These are phyloP conservation scores for Lytechinus variegatus DNA, from an alignment of 35 echinoderm and acorn worm species.

Conservation along the genomic window DNA sequence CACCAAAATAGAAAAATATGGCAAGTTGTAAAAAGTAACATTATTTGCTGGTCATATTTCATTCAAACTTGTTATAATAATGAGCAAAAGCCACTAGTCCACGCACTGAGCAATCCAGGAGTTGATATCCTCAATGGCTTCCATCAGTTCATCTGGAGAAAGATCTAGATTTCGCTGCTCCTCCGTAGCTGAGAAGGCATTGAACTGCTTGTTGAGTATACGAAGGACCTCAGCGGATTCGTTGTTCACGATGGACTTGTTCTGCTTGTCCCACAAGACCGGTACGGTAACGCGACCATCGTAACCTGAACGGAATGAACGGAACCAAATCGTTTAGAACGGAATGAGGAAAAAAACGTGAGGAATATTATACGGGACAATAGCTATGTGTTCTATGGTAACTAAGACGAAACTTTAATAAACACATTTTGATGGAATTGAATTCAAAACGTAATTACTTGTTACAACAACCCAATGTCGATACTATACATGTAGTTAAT, in stretches of 20 bases:
- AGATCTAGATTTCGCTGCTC: constrained; percentile 78
- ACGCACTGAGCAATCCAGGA: constrained; percentile 80
- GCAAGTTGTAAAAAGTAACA: no score
- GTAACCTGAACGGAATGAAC: constrained; percentile 43
- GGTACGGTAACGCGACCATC: constrained; percentile 70
- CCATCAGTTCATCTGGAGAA: constrained; percentile 68
- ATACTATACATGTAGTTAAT: no score
- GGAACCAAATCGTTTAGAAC: not conserved
- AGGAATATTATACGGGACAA: not conserved
- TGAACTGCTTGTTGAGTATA: constrained; percentile 83
- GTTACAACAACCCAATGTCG: no score
- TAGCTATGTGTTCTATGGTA: not conserved
- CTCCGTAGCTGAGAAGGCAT: constrained; percentile 71
- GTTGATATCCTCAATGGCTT: constrained; percentile 79
- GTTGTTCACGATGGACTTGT: constrained; percentile 85
- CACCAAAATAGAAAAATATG: no score
- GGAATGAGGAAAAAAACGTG: not conserved
- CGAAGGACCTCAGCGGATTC: constrained; percentile 88
- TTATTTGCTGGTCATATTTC: no score
- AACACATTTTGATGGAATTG: no score
- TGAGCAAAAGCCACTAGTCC: not conserved
- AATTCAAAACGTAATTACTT: no score
- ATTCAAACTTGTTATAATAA: no score
- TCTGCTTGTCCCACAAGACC: constrained; percentile 83
- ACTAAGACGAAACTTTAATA: not conserved